These are phyloP conservation scores for Neolamprologus toae DNA, from an alignment of 2,113 vertebrate genomes.

Conservation along the genomic window DNA sequence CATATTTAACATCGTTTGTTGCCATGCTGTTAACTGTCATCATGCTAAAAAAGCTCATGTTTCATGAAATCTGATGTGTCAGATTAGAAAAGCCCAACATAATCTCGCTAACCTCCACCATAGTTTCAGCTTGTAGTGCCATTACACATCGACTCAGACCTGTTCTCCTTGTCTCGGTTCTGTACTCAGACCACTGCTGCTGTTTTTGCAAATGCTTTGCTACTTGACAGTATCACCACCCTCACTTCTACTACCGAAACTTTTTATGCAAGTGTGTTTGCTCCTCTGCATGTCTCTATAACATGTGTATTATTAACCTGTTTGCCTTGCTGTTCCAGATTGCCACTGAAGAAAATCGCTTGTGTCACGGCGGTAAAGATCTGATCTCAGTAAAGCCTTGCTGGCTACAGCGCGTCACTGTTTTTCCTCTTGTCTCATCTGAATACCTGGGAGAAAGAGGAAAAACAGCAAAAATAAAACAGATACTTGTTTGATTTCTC, in stretches of 20 bases:
- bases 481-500: slow-evolving; percentile 20
- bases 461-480: slow-evolving; percentile 28
- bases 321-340: slow-evolving; percentile 99
- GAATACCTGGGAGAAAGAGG: background rate
- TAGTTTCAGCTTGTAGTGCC: background rate
- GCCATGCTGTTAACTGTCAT: background rate
- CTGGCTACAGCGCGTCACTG: slow-evolving; percentile 9
- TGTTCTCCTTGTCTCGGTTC: background rate
- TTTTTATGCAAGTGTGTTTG: slow-evolving; percentile 5
- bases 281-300: slow-evolving; percentile 44
- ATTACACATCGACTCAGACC: background rate
- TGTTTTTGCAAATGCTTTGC: background rate
- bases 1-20: background rate
- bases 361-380: slow-evolving; percentile 61
- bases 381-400: slow-evolving; percentile 46
- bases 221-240: background rate
- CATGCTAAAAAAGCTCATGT: background rate
- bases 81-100: background rate
- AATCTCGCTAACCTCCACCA: slow-evolving; percentile 13
- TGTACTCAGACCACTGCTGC: background rate
- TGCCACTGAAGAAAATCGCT: slow-evolving; percentile 74
- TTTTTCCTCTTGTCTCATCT: slow-evolving; percentile 24
- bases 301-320: slow-evolving; percentile 82
- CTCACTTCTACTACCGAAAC: background rate
- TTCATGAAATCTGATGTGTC: background rate